Conservation (phyloP, 2,888 invertebrate genomes). For the Drosophila aldrichi region DNA sequence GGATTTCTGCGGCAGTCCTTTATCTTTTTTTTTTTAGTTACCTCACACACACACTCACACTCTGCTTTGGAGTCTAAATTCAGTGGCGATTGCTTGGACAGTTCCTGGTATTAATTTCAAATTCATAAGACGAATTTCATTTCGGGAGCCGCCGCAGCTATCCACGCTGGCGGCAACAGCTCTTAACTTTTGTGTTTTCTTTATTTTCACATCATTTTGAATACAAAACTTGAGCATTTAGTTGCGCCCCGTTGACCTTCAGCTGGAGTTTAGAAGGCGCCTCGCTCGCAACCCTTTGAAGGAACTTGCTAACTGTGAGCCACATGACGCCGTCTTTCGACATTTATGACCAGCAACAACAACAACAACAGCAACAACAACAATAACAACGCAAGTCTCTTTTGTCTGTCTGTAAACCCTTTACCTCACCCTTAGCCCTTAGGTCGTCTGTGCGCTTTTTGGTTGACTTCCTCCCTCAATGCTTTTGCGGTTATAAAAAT, state of each 20-base stretch:
- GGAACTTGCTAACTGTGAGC: conserved; percentile 29
- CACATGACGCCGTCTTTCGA: conserved; percentile 68
- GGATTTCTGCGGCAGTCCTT: conserved; percentile 19
- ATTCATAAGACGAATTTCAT: conserved; percentile 76
- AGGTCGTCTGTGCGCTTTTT: not conserved
- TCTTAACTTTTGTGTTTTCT: conserved; percentile 1
- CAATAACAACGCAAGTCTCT: conserved; percentile 10
- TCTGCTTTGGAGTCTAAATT: conserved; percentile 45
- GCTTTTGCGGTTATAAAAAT: conserved; percentile 70
- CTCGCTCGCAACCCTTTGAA: conserved; percentile 29
- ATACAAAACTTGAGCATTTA: conserved; percentile 46
- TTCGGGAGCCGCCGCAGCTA: conserved; percentile 62
- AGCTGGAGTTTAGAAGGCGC: conserved; percentile 58
- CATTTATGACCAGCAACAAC: conserved; percentile 48
- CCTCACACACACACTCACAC: conserved; percentile 3
- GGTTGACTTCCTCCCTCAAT: conserved; percentile 40
- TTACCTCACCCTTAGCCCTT: not conserved
- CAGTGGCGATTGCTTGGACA: conserved; percentile 82
- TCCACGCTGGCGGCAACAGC: conserved; percentile 57
- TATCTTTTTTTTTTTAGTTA: conserved; percentile 1
- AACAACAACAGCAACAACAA: conserved; percentile 11
- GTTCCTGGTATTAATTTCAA: conserved; percentile 81
- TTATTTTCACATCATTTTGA: not conserved
- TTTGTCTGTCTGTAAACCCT: conserved; percentile 2
- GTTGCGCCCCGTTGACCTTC: conserved; percentile 69